Base-by-base conservation (phyloP, 2,113 vertebrate species). In the Casuarius casuarius region DNA sequence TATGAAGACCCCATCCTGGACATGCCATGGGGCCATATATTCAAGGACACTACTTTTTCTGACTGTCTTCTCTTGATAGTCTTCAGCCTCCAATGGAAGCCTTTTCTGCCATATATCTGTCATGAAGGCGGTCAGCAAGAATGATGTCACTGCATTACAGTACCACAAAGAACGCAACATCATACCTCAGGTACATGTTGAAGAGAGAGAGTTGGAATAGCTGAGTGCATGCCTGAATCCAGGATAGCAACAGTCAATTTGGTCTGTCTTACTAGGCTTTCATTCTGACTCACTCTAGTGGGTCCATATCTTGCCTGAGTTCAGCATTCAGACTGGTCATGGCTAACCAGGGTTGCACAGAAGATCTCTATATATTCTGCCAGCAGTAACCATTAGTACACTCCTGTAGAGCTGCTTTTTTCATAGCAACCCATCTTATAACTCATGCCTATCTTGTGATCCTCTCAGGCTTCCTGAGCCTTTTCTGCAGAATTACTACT, bases 11-110 rank as follows among this genome's bases (percentile, higher is more conserved):
- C 82, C 42, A 42, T 71, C 11, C n/a, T 63, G 23, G 59, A 44
- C 31, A 14, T 38, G 59, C 7, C 20, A 0, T 56, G n/a, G 42
- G n/a, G 4, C 48, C 23, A 1, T 20, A 10, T 54, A 17, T 61
- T 80, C 25, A 61, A 8, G 22, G 10, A 44, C 25, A 11, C 22
- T 74, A 25, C 23, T 81, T 67, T 66, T 92, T 58, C 61, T 71
- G 68, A 33, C 22, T 33, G 12, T 38, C 31, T 9, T 44, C 2
- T 48, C 63, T 54, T 58, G n/a, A 51, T 71, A 38, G 68, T 42
- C 42, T 74, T 22, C 23, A 59, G 12, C 59, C 22, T 67, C 9
- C 48, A 56, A 3, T 5, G 68, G 52, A 67, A 79, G 15, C 38
- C 9, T 76, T 31, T 38, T 80, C 25, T 91, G 51, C 49, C 6